Percentiles rank a stretch among this genome's conserved stretches.
These are phyloP conservation scores for Callithrix jacchus DNA, from an alignment of 2,113 vertebrate genomes.

Conservation along the genomic window DNA sequence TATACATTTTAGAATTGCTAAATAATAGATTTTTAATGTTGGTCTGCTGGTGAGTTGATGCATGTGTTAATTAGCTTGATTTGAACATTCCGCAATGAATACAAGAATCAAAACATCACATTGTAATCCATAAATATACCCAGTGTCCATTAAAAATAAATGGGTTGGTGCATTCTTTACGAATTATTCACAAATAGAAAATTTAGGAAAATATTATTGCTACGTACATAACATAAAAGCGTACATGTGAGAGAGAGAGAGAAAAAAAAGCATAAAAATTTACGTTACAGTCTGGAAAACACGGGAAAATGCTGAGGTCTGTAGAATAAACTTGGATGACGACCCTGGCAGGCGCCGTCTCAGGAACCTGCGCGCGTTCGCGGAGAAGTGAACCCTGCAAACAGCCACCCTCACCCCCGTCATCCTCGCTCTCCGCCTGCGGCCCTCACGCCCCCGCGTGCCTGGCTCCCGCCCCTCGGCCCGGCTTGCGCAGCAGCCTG, in stretches of 20 bases:
- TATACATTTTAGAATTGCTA: not conserved
- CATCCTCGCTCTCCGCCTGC: too few relatives aligned
- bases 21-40: not conserved
- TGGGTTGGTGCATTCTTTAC: not conserved
- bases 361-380: not conserved
- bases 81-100: not conserved
- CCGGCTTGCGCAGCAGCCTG: too few relatives aligned
- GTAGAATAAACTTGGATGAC: too few relatives aligned
- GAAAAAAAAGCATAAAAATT: too few relatives aligned
- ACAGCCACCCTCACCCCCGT: too few relatives aligned
- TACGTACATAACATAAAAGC: not conserved
- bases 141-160: not conserved
- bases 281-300: not conserved
- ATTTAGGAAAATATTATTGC: not conserved
- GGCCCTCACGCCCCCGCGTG: too few relatives aligned
- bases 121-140: not conserved
- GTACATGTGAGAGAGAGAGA: not conserved
- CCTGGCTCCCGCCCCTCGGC: too few relatives aligned
- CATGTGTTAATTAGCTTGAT: not conserved
- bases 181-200: not conserved
- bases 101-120: not conserved
- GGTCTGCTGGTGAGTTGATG: not conserved
- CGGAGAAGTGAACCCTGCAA: not conserved
- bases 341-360: rapidly evolving
- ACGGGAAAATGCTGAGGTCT: not conserved